These are phyloP conservation scores for Arenicola marina DNA, from an alignment of 2,888 invertebrate species.

Conservation along the genomic window DNA sequence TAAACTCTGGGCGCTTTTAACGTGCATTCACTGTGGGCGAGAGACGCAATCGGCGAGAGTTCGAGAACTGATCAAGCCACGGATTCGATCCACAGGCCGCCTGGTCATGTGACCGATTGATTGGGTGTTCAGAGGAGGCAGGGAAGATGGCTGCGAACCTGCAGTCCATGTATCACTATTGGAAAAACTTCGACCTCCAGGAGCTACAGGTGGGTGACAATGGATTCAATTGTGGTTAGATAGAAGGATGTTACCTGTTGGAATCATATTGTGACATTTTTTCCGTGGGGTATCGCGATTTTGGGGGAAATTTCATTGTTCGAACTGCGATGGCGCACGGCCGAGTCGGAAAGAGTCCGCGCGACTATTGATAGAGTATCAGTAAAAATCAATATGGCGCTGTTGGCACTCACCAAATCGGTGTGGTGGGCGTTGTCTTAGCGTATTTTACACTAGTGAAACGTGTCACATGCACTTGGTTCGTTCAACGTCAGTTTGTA, in stretches of 20 bases:
- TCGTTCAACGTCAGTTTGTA: too few relatives aligned
- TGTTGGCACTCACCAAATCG: background rate
- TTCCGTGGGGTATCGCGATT: background rate
- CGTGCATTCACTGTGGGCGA: background rate
- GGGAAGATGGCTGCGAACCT: slow-evolving; percentile 63
- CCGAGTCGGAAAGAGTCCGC: too few relatives aligned
- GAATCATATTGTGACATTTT: background rate
- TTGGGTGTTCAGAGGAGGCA: slow-evolving; percentile 33
- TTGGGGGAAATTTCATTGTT: background rate
- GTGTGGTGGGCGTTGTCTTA: too few relatives aligned
- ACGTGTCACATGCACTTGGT: too few relatives aligned
- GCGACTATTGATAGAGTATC: slow-evolving; percentile 9
- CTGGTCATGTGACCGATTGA: slow-evolving; percentile 59
- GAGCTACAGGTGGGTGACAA: slow-evolving; percentile 58
- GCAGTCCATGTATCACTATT: slow-evolving; percentile 63
- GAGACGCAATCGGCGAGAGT: slow-evolving; percentile 12
- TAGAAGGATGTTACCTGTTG: background rate
- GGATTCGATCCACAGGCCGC: too few relatives aligned
- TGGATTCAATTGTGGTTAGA: background rate
- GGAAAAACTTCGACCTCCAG: slow-evolving; percentile 63
- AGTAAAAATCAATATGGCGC: slow-evolving; percentile 8
- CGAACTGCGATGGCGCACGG: too few relatives aligned
- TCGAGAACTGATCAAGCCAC: too few relatives aligned
- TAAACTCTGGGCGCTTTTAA: slow-evolving; percentile 12
- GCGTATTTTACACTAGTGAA: too few relatives aligned